Base-by-base conservation (phyloP, 1,140 invertebrate genomes). In the Drosophila repletoides region DNA sequence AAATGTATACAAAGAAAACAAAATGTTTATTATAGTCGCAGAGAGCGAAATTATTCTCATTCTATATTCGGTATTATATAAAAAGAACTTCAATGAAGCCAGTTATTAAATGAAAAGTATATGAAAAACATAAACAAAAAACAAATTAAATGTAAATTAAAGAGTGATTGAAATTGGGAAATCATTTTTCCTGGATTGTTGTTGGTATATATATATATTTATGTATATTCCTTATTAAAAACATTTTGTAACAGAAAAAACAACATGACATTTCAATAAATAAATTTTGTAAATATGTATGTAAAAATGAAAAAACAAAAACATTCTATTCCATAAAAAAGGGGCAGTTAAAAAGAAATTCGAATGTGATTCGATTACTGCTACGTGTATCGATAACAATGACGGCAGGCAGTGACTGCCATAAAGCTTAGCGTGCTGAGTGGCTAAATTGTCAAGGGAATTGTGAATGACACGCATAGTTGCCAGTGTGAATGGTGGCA, bases 231-330 rank as follows among this genome's bases (percentile, higher is more conserved):
- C 46, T 41, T 48, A 76, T 76, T 72, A 19, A 73, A 80, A 69
- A 63, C 31, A 34, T 77, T 83, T 77, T 83, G 80, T 84, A 83
- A 59, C 79, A 71, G 70, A 74, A 65, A 76, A 84, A 73, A 73
- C 48, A 64, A 55, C 68, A 83, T 77, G 53, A 41, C 21, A 49
- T 64, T 72, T 71, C 55, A 60, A 67, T 22, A 66, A 79, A 83
- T 84, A 83, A 84, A 84, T 71, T n/a, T 84, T 83, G 77, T 83
- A 83, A 79, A 83, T 69, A 69, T 69, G 65, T 83, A 83, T 77
- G 79, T 84, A 79, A 33, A 66, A 10, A 55, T 79, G 28, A 49
- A 51, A 51, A 51, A 31, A 21, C 15, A 43, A 64, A 22, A 4
- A 36, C 19, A 33, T 36, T 29, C 7, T 41, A 29, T 28, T 38